Base-by-base conservation (phyloP, 92 coral and sea anemone species). In the Chrysogorgia sp. region DNA sequence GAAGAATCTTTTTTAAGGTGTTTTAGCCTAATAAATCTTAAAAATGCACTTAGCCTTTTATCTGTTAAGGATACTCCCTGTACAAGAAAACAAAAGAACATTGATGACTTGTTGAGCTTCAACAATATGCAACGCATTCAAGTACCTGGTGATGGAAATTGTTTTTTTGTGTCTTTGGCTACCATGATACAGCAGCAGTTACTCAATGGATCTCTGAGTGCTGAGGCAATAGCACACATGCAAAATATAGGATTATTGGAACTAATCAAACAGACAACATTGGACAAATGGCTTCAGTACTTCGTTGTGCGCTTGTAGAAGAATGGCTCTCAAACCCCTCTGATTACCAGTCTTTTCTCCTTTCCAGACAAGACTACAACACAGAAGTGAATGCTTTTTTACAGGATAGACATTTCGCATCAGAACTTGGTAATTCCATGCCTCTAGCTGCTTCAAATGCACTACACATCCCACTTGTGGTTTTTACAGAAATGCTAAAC, bases 401-500 rank as follows among this genome's bases (percentile, higher is more conserved):
- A 37, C 77, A 24, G 26, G 40, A 30, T 69, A 67, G 89, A 80
- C 60, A 66, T 45, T 86, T 71, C 83, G 87, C 84, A 29, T 77
- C 87, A 34, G 87, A 86, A 71, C 81, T 86, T 77, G 90, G 90
- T 34, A 86, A 87, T 41, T 77, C 79, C 7, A 86, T 82, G 84
- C 85, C 90, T 17, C 90, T 86, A 24, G 90, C 87, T 68, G 84
- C 84, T 7, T 74, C 91, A 21, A 87, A 83, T 83, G 83, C 63
- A 61, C 47, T 87, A 45, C 69, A 74, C 14, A 63, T 87, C 79
- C 84, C 91, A 40, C 57, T 83, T 40, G 79, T 87, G 26, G 69
- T 83, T 4, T 69, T 86, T n/a, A 82, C 84, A 1, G 48, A 41
- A 43, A 82, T 86, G 90, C 30, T 37, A 55, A 76, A 86, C 75